phyloP scores from a whole-genome alignment of 2,113 vertebrate genomes.

The Plecturocebus donacophilus region DNA sequence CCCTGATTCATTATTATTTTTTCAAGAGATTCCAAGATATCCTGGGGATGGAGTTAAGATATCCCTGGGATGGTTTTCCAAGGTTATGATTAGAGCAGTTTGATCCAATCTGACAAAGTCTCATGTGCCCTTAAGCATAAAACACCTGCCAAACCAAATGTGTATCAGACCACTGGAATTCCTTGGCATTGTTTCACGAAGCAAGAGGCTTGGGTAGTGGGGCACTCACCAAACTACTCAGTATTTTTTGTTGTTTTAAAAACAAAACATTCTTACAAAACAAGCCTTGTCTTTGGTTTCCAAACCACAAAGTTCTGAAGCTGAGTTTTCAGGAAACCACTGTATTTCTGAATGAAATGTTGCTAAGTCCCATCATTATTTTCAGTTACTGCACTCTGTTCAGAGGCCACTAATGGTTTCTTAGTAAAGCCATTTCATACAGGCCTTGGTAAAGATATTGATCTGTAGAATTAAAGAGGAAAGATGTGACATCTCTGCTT shows the following conservation, averaged over 20 bases:
- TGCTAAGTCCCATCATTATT: conserved; percentile 9
- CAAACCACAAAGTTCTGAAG: conserved; percentile 62
- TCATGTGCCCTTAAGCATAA: conserved; percentile 76
- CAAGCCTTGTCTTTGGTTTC: conserved; percentile 71
- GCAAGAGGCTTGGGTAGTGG: conserved; percentile 54
- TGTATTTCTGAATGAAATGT: conserved; percentile 71
- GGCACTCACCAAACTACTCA: conserved; percentile 67
- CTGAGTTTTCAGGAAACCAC: conserved; percentile 59
- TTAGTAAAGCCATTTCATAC: not conserved
- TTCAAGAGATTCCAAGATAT: conserved; percentile 80
- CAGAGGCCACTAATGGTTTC: not conserved
- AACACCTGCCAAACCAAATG: conserved; percentile 83
- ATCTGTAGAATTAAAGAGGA: not conserved
- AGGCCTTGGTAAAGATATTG: not conserved
- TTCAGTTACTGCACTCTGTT: not conserved
- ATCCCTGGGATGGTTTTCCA: conserved; percentile 70
- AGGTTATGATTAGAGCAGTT: conserved; percentile 76
- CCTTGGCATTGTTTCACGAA: conserved; percentile 77
- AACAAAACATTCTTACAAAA: conserved; percentile 70
- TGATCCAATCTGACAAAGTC: conserved; percentile 78
- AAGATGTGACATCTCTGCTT: not conserved
- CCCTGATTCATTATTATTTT: conserved; percentile 76
- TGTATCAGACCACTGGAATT: conserved; percentile 80
- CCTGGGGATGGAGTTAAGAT: conserved; percentile 67
- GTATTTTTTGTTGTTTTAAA: conserved; percentile 65